A percentile compares a stretch with the other conserved stretches of the same genome.
These are phyloP conservation scores for Pluvianellus socialis DNA, from an alignment of 2,113 vertebrate species.

Conservation along the genomic window DNA sequence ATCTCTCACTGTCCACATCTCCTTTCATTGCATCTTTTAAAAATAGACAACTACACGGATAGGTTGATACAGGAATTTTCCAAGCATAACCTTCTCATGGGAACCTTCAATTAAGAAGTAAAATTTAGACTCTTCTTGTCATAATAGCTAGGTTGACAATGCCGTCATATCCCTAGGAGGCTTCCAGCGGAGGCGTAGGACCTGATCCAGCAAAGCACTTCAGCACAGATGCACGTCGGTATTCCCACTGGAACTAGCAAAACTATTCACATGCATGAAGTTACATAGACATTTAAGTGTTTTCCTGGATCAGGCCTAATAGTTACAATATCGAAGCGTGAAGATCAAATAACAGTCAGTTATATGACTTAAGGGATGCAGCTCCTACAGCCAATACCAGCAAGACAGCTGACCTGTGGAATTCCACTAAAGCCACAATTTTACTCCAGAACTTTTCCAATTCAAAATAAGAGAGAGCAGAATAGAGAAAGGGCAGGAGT, in stretches of 20 bases:
- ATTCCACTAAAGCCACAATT: background rate
- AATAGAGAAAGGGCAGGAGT: background rate
- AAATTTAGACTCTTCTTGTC: background rate
- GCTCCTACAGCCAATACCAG: background rate
- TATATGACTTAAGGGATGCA: background rate
- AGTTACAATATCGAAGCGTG: background rate
- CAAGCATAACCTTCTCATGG: background rate
- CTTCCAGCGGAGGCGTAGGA: background rate
- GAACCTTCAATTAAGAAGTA: background rate
- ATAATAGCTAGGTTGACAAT: conserved; percentile 6
- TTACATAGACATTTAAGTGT: background rate
- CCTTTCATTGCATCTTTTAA: background rate
- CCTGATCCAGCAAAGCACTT: conserved; percentile 29
- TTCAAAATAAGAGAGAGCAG: background rate
- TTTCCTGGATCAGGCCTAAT: conserved; percentile 24
- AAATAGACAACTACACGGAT: background rate
- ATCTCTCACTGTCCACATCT: background rate
- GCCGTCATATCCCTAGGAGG: background rate
- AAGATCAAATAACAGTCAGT: background rate
- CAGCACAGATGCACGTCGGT: background rate
- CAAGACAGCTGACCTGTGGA: background rate
- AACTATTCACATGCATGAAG: conserved; percentile 1
- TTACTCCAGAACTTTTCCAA: background rate
- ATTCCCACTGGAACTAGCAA: background rate
- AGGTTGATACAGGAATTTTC: background rate